phyloP scores from a whole-genome alignment of 2,113 vertebrate species.

The Oceanites oceanicus region DNA sequence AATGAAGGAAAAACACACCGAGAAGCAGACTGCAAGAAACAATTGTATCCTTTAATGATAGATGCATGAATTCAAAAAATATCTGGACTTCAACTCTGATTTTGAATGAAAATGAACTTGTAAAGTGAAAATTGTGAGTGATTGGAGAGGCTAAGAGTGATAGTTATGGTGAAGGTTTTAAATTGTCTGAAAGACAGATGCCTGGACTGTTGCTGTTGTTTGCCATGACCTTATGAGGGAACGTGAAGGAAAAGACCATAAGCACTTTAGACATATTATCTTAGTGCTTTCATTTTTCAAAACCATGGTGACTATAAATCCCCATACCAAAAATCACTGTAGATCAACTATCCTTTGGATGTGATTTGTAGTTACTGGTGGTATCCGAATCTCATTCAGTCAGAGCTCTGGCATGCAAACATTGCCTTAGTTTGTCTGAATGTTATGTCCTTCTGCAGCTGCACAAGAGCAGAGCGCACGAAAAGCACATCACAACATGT shows the following conservation, averaged over 20 bases:
- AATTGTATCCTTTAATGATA: background rate
- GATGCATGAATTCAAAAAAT: background rate
- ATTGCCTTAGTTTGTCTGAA: background rate
- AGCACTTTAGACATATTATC: background rate
- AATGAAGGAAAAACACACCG: background rate
- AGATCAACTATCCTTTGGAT: background rate
- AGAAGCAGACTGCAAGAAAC: background rate
- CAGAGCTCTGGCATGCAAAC: background rate
- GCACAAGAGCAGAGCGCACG: background rate
- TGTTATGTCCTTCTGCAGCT: background rate
- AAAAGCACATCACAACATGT: background rate
- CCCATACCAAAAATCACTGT: background rate
- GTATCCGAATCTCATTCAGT: background rate
- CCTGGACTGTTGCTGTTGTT: background rate
- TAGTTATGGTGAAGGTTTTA: background rate
- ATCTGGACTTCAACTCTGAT: background rate
- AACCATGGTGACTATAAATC: background rate
- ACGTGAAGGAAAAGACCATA: background rate
- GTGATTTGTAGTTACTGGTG: background rate
- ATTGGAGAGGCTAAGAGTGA: background rate
- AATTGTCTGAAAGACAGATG: background rate
- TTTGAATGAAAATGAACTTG: background rate
- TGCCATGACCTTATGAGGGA: background rate
- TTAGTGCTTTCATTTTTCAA: background rate
- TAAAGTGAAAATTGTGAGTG: background rate